Conservation (phyloP, 1,140 invertebrate species). For the Trichomalopsis sarcophagae region DNA sequence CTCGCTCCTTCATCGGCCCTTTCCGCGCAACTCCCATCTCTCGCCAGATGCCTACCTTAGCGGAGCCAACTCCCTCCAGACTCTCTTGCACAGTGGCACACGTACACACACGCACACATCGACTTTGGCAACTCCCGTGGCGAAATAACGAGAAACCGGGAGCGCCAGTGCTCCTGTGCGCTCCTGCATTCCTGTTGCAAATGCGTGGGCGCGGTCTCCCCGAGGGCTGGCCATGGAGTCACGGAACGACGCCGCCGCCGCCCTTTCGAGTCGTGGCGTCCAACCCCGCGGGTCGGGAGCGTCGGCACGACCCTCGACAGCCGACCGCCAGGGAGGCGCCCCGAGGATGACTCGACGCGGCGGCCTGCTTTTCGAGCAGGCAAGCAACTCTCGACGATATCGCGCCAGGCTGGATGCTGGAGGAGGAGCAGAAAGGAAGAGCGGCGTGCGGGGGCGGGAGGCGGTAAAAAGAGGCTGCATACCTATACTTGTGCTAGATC, state of each 20-base stretch:
- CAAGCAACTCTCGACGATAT: not conserved
- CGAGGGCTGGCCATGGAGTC: constrained; percentile 69
- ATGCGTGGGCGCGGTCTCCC: constrained; percentile 76
- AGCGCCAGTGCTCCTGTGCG: constrained; percentile 62
- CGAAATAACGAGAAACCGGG: constrained; percentile 8
- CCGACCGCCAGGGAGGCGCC: not conserved
- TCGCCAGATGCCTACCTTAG: not conserved
- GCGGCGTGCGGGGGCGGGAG: not conserved
- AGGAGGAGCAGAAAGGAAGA: constrained; percentile 15
- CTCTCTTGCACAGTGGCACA: no score
- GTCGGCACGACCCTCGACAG: not conserved
- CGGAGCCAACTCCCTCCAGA: not conserved
- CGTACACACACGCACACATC: no score
- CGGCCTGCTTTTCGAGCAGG: constrained; percentile 40
- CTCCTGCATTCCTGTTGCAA: constrained; percentile 73
- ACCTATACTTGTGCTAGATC: not conserved
- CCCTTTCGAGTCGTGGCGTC: constrained; percentile 63
- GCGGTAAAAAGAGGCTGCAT: not conserved
- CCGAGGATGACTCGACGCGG: constrained; percentile 2
- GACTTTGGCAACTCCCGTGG: not conserved
- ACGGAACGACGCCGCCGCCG: constrained; percentile 57
- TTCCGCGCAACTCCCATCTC: not conserved
- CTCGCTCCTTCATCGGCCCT: not conserved
- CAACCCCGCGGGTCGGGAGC: not conserved
- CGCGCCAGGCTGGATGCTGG: constrained; percentile 54